Evolutionary conservation across 2,113 vertebrate genomes (phyloP).

Genomic region (Planiliza haematocheilus): DNA sequence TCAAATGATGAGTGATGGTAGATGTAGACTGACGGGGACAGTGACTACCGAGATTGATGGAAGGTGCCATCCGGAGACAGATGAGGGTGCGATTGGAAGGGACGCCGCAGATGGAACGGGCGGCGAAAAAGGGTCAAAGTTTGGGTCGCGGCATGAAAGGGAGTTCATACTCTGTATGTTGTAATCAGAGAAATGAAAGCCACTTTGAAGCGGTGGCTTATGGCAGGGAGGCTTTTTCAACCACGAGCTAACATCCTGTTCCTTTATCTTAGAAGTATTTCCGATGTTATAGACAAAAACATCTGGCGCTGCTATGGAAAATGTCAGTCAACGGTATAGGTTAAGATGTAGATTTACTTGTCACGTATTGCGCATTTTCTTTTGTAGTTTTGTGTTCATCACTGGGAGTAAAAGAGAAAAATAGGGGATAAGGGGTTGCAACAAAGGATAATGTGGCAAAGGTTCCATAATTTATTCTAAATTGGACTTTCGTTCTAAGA

Average conservation of each 20-base stretch:
- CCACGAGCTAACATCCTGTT: background rate
- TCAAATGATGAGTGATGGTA: conserved; percentile 40
- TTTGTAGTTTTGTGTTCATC: background rate
- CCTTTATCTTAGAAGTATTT: background rate
- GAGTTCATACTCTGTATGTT: background rate
- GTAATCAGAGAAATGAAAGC: conserved; percentile 51
- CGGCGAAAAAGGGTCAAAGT: conserved; percentile 56
- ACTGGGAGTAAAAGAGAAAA: background rate
- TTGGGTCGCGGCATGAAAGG: conserved; percentile 37
- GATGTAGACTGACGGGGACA: conserved; percentile 29
- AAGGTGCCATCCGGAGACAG: conserved; percentile 36
- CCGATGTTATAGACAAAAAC: background rate
- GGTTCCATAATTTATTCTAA: background rate
- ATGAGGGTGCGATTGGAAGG: conserved; percentile 42
- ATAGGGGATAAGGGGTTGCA: too few relatives aligned
- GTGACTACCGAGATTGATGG: conserved; percentile 43
- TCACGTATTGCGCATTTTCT: too few relatives aligned
- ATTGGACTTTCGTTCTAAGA: conserved; percentile 20
- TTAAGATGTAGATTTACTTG: too few relatives aligned
- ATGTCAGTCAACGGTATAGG: too few relatives aligned
- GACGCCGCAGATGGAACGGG: conserved; percentile 53
- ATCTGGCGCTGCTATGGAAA: background rate
- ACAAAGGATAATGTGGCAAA: background rate
- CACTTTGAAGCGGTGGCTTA: conserved; percentile 54
- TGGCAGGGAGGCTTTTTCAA: conserved; percentile 20